Evolutionary conservation across 2,888 invertebrate genomes (phyloP), one percentile per base, ranked within the genome.

Genomic region (Idaea biselata): DNA sequence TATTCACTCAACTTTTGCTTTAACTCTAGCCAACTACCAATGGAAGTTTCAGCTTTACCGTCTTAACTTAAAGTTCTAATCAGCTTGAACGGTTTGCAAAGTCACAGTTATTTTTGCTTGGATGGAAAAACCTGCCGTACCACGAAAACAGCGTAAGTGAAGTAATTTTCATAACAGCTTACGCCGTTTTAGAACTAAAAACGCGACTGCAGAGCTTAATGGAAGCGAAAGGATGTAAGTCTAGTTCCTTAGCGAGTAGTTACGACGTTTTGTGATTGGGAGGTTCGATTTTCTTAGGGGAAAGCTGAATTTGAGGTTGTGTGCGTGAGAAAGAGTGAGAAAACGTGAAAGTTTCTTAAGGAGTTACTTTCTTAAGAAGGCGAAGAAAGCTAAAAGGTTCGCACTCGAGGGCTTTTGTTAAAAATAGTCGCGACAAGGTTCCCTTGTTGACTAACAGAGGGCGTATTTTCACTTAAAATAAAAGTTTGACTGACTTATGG

Each of bases 351-450:
- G 84, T 89, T 91, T 91, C 91, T 91, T 88, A 80, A 83, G 86
- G 81, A 82, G 83, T 84, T 72, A 77, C 80, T 88, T 91, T 90
- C 90, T 89, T 91, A 91, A 88, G 88, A 90, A 91, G 77, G 84
- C 82, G 87, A 91, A 91, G 90, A 91, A 92, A 89, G 76, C 81
- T 83, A 84, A 89, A 91, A 90, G 89, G 90, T 88, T 90, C 83
- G 80, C 85, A 85, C 87, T 91, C 84, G 85, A 86, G 76, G 82
- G 81, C 78, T 89, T 89, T 88, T 81, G 84, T 83, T 86, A 90
- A 91, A 91, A 91, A 91, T 87, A 78, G 72, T 68, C 65, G 73
- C 82, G 69, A 82, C 66, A 70, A 67, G 76, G 85, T 92, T 88
- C 88, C 53, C 16, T 61, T 70, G 63, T 25, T 31, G 60, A 60